Conservation (phyloP, 2,797 vertebrate genomes). For the Tenualosa thibaudeaui region DNA sequence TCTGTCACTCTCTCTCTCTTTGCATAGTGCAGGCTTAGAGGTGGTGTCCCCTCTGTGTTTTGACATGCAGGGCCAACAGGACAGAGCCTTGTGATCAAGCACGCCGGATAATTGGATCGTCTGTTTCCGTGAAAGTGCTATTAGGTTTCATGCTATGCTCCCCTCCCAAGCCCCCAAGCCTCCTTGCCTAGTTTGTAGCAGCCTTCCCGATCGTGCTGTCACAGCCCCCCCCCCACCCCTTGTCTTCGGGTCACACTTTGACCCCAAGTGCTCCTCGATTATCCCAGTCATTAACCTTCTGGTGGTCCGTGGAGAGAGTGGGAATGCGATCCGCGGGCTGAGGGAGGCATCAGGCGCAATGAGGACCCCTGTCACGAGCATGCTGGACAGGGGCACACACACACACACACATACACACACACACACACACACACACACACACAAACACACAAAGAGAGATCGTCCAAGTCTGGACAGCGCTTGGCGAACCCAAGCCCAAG, state of each 20-base stretch:
- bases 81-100: conserved; percentile 55
- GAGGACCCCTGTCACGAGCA: conserved; percentile 54
- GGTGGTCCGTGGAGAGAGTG: conserved; percentile 53
- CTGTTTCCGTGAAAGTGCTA: conserved; percentile 61
- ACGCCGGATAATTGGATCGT: conserved; percentile 61
- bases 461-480: conserved; percentile 41
- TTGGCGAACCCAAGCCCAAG: neutral
- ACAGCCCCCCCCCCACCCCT: neutral
- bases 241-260: conserved; percentile 69
- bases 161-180: neutral
- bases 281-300: conserved; percentile 71
- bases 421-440: no score
- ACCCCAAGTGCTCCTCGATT: conserved; percentile 64
- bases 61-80: conserved; percentile 49
- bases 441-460: no score
- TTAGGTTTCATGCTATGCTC: conserved; percentile 54
- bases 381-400: conserved; percentile 53
- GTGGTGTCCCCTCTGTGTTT: conserved; percentile 48
- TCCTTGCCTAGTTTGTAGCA: conserved; percentile 45
- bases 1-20: neutral
- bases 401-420: neutral
- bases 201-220: conserved; percentile 37
- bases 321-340: conserved; percentile 48
- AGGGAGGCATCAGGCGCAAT: conserved; percentile 50
- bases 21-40: conserved; percentile 21